Conservation (phyloP, 2,888 invertebrate species). For the Mesochorus sp. region DNA sequence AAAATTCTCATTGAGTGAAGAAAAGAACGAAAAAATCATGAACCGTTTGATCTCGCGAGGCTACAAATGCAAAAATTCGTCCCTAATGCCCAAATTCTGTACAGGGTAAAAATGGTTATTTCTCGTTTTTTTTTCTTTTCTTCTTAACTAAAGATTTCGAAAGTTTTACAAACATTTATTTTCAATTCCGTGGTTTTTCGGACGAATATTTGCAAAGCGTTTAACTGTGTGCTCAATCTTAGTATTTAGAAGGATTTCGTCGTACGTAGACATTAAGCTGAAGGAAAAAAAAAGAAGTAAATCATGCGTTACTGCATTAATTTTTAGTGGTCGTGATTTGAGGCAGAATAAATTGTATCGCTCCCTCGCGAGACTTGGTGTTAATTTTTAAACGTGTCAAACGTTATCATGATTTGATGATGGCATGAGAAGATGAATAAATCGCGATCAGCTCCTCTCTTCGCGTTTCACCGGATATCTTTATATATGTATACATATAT, state of each 20-base stretch:
- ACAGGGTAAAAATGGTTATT: not conserved
- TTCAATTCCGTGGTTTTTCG: not conserved
- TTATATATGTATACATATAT: constrained; percentile 39
- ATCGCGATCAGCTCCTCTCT: constrained; percentile 51
- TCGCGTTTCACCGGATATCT: constrained; percentile 53
- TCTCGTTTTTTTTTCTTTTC: not conserved
- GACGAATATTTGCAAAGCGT: constrained; percentile 45
- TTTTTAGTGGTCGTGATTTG: constrained; percentile 18
- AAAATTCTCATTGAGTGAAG: too few relatives aligned
- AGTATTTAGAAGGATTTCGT: constrained; percentile 68
- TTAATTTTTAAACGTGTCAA: not conserved
- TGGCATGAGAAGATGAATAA: not conserved
- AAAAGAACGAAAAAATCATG: not conserved
- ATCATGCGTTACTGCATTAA: constrained; percentile 38
- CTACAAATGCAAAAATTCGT: constrained; percentile 39
- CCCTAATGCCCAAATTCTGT: not conserved
- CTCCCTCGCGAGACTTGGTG: not conserved
- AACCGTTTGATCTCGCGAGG: constrained; percentile 7
- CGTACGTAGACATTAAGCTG: constrained; percentile 42
- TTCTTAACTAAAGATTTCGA: not conserved
- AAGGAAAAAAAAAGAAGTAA: constrained; percentile 14
- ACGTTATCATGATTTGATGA: constrained; percentile 13
- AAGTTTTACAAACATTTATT: not conserved
- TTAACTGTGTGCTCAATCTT: constrained; percentile 74
- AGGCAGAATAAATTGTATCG: not conserved